Evolutionary conservation across 64 coral and sea anemone genomes (phyloP), one percentile per base, ranked within the genome.

Genomic region (Porites australiensis): DNA sequence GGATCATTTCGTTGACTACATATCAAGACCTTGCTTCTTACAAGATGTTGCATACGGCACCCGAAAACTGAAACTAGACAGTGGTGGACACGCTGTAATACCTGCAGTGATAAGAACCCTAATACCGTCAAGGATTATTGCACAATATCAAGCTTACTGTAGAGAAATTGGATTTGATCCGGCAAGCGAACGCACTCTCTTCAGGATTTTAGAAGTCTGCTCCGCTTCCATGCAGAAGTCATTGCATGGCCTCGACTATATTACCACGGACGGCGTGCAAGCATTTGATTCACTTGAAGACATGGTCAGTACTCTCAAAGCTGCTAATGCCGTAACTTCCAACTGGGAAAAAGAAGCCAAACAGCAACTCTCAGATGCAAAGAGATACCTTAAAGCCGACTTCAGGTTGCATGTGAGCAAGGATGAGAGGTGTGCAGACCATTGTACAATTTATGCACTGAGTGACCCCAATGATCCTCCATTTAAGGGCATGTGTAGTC

Each of bases 301-400:
- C 15, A 58, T 82, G 14, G n/a, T 83, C 13, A 58, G 57, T 15
- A 86, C 72, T 22, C 82, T 92, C 13, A 19, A 45, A 45, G 37
- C 22, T 12, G 74, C 61, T n/a, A 77, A 43, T 44, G 72, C 57
- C 52, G 90, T 72, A 62, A 55, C 19, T 44, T 77, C 74, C 6
- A 49, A 74, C 13, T 92, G 90, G 91, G 60, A 21, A 7, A 86
- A 93, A 64, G 75, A 54, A 68, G 18, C 60, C 18, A 77, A 69
- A 18, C 58, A 93, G 55, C 47, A 74, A 49, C 60, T 86, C 6
- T 19, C 15, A 70, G 72, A 83, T 5, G 91, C 50, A 77, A 92
- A 86, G 60, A 46, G 82, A 60, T 93, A 37, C 27, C n/a, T 93
- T 6, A 93, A 87, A 68, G 64, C 82, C 51, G 90, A 79, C 45